Percentiles rank a stretch among this genome's conserved stretches.
These are phyloP conservation scores for Oncorhynchus gorbuscha DNA, from an alignment of 2,113 vertebrate species.

Conservation along the genomic window DNA sequence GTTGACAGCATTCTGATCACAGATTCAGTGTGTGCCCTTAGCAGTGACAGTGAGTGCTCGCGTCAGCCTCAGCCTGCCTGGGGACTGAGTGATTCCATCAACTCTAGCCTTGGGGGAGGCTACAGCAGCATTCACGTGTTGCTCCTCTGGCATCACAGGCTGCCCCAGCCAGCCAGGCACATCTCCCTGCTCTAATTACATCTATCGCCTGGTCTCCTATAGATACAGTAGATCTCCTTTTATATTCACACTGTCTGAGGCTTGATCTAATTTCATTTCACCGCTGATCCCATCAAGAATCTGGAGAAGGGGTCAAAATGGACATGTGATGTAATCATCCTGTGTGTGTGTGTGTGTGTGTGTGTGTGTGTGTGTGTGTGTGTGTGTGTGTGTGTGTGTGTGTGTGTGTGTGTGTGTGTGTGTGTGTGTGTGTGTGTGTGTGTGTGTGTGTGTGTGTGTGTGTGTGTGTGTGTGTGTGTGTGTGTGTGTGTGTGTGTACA, in stretches of 20 bases:
- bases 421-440: too few species aligned
- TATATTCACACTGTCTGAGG: background rate
- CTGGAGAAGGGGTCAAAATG: conserved; percentile 17
- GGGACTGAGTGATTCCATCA: background rate
- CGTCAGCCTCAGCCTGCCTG: background rate
- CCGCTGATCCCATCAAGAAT: conserved; percentile 28
- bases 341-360: background rate
- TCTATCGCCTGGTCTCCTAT: background rate
- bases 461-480: too few species aligned
- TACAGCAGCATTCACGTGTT: background rate
- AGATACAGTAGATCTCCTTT: background rate
- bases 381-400: too few species aligned
- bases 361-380: too few species aligned
- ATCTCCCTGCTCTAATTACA: background rate
- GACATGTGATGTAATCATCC: background rate
- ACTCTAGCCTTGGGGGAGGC: background rate
- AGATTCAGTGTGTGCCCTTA: background rate
- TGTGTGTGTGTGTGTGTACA: background rate
- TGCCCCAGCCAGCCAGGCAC: background rate
- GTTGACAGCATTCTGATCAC: conserved; percentile 19
- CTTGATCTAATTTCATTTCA: conserved; percentile 10
- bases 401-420: too few species aligned
- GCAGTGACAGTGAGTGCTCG: background rate
- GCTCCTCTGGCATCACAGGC: conserved; percentile 4
- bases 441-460: too few species aligned